These are phyloP conservation scores for Psittacus erithacus DNA, from an alignment of 2,113 vertebrate species.

Conservation along the genomic window DNA sequence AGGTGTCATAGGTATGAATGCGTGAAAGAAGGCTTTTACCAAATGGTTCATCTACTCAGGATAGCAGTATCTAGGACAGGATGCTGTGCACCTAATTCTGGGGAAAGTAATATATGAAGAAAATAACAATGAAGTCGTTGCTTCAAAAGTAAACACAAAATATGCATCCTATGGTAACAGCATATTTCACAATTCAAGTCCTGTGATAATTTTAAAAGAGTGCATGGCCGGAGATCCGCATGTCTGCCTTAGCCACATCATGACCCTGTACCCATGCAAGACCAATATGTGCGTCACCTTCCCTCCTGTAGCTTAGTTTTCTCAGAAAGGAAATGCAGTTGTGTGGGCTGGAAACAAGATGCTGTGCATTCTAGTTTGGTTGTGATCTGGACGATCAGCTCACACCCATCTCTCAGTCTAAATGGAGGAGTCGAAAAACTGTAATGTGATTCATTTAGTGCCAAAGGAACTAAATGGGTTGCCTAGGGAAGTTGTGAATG, in stretches of 20 bases:
- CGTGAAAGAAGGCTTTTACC: neutral
- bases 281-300: neutral
- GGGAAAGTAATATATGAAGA: neutral
- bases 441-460: neutral
- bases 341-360: conserved; percentile 19
- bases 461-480: neutral
- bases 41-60: neutral
- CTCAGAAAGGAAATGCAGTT: conserved; percentile 58
- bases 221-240: neutral
- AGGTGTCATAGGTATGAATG: neutral
- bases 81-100: neutral
- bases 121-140: neutral
- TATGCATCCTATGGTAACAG: accelerated
- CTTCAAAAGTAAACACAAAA: neutral
- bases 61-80: neutral
- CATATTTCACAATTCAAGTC: neutral
- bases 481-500: too few species aligned
- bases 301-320: conserved; percentile 12
- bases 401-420: neutral
- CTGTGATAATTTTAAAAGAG: neutral
- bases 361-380: neutral
- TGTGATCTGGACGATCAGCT: neutral
- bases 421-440: neutral
- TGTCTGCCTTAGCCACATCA: neutral
- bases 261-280: neutral